Evolutionary conservation across 2,113 vertebrate species (phyloP), one percentile per base, ranked within the genome.

Genomic region (Brachirus orientalis): DNA sequence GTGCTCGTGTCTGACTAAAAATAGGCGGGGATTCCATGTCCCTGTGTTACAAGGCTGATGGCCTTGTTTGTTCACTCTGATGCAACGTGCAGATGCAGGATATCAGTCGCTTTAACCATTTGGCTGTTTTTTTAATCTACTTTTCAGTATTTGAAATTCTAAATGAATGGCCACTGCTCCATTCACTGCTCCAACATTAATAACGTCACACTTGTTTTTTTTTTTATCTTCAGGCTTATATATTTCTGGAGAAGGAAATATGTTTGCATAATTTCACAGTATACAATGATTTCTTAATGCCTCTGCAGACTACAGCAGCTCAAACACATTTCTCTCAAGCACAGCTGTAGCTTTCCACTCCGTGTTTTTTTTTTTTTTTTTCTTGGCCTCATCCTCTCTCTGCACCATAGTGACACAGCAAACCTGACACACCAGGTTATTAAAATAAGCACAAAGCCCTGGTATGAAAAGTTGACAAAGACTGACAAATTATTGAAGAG

Each of bases 1-100:
- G 89, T 54, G 50, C 77, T 63, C 36, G 48, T 81, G 72, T 65
- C 63, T 56, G 20, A 40, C 75, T 90, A 88, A 89, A 87, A 91
- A 91, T 92, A 91, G 64, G 73, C 50, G 0, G 11, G 18, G 55
- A 40, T n/a, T 68, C 41, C 33, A 10, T 18, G 6, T 68, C 71
- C 77, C 46, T 9, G 50, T 22, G 56, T 68, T 45, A 51, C 52
- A 62, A 63, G 67, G 75, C 58, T 37, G 55, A 62, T 62, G 28
- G 62, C 28, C 50, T 50, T 88, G 70, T 77, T 80, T 82, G 50
- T 53, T 68, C 67, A 61, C 50, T 55, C 37, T 66, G 19, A 56
- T 57, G 58, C 8, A 70, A 61, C 13, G 6, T 66, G 67, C 71
- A 54, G 72, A 12, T 35, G 63, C 47, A 53, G 14, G 10, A 51